A percentile compares a stretch with the other conserved stretches of the same genome.
Conservation (phyloP, 2,113 vertebrate species). For the Rhabdornis inornatus region DNA sequence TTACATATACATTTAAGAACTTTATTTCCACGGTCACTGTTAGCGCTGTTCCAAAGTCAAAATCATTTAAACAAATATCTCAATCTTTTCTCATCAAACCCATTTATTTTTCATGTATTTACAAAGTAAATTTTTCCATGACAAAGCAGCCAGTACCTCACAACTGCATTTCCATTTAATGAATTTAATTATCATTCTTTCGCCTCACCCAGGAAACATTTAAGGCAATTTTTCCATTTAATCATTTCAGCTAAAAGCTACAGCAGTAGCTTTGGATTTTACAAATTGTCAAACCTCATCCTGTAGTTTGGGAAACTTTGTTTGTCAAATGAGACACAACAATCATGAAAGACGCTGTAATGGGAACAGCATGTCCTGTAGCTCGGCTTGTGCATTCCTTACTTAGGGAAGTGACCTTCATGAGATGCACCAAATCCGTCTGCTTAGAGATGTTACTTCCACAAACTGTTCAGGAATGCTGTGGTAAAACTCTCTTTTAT, state of each 20-base stretch:
- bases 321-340: not conserved
- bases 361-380: not conserved
- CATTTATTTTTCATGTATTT: conserved; percentile 1
- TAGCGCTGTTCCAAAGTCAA: not conserved
- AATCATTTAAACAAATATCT: conserved; percentile 2
- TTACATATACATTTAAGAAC: not conserved
- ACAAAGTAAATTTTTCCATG: not conserved
- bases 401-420: not conserved
- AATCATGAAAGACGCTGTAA: not conserved
- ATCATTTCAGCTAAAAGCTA: conserved; percentile 54
- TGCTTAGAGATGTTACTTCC: not conserved
- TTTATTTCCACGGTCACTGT: not conserved
- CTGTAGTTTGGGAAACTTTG: conserved; percentile 6
- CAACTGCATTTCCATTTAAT: conserved; percentile 52
- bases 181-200: conserved; percentile 68
- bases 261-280: conserved; percentile 13
- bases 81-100: conserved; percentile 17
- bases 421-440: not conserved
- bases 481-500: not conserved
- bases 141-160: not conserved
- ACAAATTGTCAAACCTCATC: conserved; percentile 9
- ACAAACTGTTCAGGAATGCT: not conserved
- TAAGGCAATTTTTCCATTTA: conserved; percentile 65
- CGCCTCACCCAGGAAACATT: conserved; percentile 62
- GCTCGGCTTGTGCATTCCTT: not conserved